Base-by-base conservation (phyloP, 2,888 invertebrate species). In the Erebia palarica region DNA sequence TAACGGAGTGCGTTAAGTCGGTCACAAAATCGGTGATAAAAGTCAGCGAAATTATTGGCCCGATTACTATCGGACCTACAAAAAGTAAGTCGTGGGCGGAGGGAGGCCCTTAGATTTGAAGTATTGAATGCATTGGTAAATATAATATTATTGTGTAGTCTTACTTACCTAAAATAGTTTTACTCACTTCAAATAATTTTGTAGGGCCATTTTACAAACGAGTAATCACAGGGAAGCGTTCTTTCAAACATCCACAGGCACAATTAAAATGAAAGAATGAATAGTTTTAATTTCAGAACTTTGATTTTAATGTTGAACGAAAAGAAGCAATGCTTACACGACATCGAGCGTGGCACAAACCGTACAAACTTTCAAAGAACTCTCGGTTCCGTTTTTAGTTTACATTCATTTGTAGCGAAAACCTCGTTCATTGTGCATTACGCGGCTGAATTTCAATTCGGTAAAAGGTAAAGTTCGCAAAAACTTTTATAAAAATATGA, bases 251-350 rank as follows among this genome's bases (percentile, higher is more conserved):
- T 55, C 21, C 18, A 21, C n/a, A 18, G 47, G 21, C 66, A 21
- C 66, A 55, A 27, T 65, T n/a, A 55, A 65, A 65, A 55, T 10
- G n/a, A 42, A 65, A 36, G 1, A 16, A 18, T 11, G 47, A 55
- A 66, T n/a, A n/a, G n/a, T 66, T 66, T 66, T 66, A 13, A 21
- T 27, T 66, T 42, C 57, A 21, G 21, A 58, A 66, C 66, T 66
- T 58, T 58, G 44, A 66, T 66, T 66, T 66, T 66, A 13, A 44
- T 58, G 58, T 42, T 47, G 47, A 58, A 66, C 66, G 57, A 66
- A 66, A 66, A 66, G 18, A 57, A 66, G 44, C 21, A 57, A 21
- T 21, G 55, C 66, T 55, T 44, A 44, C 66, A 57, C 66, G 66
- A 66, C 57, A 66, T 57, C 57, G 57, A 44, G 55, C 42, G 55